phyloP scores from a whole-genome alignment of 2,113 vertebrate genomes.

The Thunnus thynnus region DNA sequence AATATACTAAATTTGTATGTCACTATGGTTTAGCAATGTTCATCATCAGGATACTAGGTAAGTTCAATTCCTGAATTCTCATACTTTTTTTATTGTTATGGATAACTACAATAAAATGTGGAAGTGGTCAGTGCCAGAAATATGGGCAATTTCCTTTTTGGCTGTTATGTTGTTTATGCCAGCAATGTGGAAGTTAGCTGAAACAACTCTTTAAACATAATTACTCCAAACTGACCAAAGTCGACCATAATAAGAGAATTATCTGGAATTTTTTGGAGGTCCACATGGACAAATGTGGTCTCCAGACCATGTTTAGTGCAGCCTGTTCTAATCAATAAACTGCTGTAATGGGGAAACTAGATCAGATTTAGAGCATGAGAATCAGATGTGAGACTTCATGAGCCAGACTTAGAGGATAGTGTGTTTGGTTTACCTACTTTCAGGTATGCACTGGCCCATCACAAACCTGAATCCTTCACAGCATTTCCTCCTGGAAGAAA shows the following conservation, averaged over 20 bases:
- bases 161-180: background rate
- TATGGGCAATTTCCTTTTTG: background rate
- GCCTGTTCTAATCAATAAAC: conserved; percentile 13
- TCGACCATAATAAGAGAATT: background rate
- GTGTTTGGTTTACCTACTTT: conserved; percentile 84
- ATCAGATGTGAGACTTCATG: conserved; percentile 17
- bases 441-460: conserved; percentile 87
- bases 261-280: background rate
- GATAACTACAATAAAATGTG: background rate
- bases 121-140: background rate
- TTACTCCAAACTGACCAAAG: conserved; percentile 12
- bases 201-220: background rate
- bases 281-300: conserved; percentile 7
- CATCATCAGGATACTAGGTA: background rate
- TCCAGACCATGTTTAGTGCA: conserved; percentile 2
- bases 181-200: conserved; percentile 2
- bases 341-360: background rate
- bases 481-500: conserved; percentile 84
- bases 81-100: background rate
- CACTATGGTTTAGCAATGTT: background rate
- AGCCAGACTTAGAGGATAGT: background rate
- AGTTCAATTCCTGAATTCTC: background rate
- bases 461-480: conserved; percentile 88
- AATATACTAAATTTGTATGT: background rate
- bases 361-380: conserved; percentile 1